phyloP scores from a whole-genome alignment of 2,113 vertebrate genomes.

The Ictidomys tridecemlineatus region DNA sequence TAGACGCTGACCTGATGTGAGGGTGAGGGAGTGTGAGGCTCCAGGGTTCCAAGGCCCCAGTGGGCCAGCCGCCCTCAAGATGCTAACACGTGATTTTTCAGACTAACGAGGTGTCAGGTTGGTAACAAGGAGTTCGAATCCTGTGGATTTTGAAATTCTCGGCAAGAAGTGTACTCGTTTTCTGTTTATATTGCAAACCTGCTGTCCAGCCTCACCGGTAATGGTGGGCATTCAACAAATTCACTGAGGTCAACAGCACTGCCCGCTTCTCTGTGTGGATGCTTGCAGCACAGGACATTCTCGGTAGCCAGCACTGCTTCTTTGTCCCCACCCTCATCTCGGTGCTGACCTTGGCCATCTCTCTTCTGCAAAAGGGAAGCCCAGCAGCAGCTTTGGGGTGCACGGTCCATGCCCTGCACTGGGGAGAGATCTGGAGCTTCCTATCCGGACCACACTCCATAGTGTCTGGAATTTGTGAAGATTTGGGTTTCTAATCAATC shows the following conservation, averaged over 20 bases:
- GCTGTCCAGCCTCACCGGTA: fast-evolving
- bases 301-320: not conserved
- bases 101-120: not conserved
- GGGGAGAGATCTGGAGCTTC: not conserved
- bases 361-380: not conserved
- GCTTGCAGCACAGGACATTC: not conserved
- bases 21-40: too few species aligned
- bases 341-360: not conserved
- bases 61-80: fast-evolving
- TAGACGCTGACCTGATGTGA: too few species aligned
- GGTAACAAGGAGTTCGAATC: too few species aligned
- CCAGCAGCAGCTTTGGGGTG: fast-evolving
- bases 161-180: too few species aligned
- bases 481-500: not conserved
- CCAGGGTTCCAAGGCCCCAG: not conserved
- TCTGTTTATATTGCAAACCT: fast-evolving
- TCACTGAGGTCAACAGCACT: not conserved
- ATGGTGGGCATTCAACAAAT: not conserved
- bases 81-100: not conserved
- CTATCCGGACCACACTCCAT: not conserved
- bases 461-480: fast-evolving
- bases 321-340: fast-evolving
- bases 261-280: not conserved
- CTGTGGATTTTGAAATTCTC: not conserved
- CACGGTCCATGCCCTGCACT: fast-evolving